Conservation (phyloP, 1,140 invertebrate species). For the Rhyzopertha dominica region DNA sequence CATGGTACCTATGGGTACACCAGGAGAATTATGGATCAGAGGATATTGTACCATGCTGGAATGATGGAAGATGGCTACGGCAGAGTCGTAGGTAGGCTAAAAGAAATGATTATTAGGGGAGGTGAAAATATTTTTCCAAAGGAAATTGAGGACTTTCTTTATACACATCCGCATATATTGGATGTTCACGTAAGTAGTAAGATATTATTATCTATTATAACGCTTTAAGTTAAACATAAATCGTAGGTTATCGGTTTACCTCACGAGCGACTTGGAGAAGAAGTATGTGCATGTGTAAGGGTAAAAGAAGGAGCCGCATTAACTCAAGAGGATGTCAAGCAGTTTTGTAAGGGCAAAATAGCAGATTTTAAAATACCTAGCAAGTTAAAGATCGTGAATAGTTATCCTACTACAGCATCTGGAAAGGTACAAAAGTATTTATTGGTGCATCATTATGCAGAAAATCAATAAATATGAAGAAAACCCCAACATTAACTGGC, state of each 20-base stretch:
- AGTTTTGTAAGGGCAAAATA: conserved; percentile 71
- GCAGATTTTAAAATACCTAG: conserved; percentile 79
- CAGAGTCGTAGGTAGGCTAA: conserved; percentile 73
- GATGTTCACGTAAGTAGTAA: conserved; percentile 63
- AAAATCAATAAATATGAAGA: no score
- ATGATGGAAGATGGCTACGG: conserved; percentile 85
- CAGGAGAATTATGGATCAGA: conserved; percentile 76
- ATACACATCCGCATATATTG: conserved; percentile 67
- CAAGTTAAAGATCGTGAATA: conserved; percentile 62
- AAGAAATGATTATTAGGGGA: conserved; percentile 88
- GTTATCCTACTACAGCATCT: conserved; percentile 77
- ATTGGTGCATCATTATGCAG: no score
- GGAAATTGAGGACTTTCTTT: conserved; percentile 81
- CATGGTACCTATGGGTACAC: conserved; percentile 63
- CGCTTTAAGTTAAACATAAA: background rate
- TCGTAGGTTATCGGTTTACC: conserved; percentile 63
- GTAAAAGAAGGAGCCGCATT: conserved; percentile 42
- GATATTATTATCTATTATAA: background rate
- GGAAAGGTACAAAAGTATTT: conserved; percentile 79
- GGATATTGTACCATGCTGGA: conserved; percentile 75
- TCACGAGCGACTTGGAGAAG: conserved; percentile 79
- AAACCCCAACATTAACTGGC: no score
- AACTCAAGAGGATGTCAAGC: conserved; percentile 56
- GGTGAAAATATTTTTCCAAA: conserved; percentile 89
- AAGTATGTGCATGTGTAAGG: conserved; percentile 71